These are phyloP conservation scores for Eufriesea mexicana DNA, from an alignment of 1,140 invertebrate species.

Conservation along the genomic window DNA sequence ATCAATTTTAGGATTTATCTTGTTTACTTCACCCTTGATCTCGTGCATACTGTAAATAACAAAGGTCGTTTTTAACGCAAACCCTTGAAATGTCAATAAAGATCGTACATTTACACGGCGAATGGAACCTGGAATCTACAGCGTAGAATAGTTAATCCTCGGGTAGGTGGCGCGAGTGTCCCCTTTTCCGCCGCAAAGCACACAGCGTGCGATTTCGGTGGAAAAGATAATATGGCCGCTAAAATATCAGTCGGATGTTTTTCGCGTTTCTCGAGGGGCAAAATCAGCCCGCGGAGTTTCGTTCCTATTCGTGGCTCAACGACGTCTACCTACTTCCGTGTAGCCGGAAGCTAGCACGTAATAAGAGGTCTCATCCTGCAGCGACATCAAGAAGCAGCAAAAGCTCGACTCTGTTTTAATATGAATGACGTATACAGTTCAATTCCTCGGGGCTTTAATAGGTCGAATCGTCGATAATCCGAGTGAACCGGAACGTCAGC, in stretches of 20 bases:
- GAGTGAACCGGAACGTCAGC: constrained; percentile 60
- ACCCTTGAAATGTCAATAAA: no score
- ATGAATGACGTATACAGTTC: constrained; percentile 50
- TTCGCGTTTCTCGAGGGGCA: constrained; percentile 18
- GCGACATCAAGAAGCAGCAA: constrained; percentile 38
- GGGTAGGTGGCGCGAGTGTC: not conserved
- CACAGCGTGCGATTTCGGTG: not conserved
- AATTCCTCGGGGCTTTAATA: constrained; percentile 62
- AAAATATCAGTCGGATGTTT: constrained; percentile 50
- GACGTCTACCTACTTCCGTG: constrained; percentile 42
- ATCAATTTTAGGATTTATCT: no score
- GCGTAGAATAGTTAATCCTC: not conserved
- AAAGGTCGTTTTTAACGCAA: no score
- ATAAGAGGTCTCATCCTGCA: constrained; percentile 64
- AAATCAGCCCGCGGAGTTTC: constrained; percentile 53
- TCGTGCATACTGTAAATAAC: no score
- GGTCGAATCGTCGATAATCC: constrained; percentile 69
- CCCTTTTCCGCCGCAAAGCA: not conserved
- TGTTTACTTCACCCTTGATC: no score
- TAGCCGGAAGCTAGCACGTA: constrained; percentile 59
- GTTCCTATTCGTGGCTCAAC: constrained; percentile 52
- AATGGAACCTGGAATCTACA: not conserved
- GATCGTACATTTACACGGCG: not conserved
- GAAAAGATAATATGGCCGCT: constrained; percentile 26
- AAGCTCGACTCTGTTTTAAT: constrained; percentile 57